Evolutionary conservation across 2,888 invertebrate genomes (phyloP).

Genomic region (Dyspetes luteomarginatus): DNA sequence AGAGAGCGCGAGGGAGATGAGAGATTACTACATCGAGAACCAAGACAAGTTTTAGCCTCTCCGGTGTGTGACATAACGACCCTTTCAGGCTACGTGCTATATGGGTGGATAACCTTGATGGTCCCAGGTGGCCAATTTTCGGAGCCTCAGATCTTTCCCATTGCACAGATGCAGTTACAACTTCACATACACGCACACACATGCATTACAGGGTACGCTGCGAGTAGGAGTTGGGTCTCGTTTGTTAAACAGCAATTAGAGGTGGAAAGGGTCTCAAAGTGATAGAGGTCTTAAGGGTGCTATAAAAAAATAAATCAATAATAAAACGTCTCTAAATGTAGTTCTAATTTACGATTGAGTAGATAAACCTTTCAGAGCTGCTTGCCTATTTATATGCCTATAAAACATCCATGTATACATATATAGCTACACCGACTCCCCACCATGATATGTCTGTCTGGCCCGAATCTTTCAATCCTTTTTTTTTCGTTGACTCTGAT

Average conservation of each 20-base stretch:
- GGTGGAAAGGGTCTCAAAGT: neutral
- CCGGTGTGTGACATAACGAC: constrained; percentile 17
- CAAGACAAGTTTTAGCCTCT: constrained; percentile 15
- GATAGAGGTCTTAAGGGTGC: neutral
- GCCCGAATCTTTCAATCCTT: constrained; percentile 16
- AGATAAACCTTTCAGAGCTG: constrained; percentile 26
- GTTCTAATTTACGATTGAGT: constrained; percentile 34
- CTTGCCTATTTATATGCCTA: neutral
- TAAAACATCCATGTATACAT: neutral
- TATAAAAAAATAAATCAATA: neutral
- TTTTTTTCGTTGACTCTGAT: neutral
- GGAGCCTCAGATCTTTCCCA: constrained; percentile 5
- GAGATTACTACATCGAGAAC: neutral
- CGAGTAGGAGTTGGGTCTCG: constrained; percentile 19
- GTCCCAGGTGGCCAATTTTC: constrained; percentile 61
- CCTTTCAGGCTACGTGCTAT: neutral
- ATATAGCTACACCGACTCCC: neutral
- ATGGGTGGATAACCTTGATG: constrained; percentile 31
- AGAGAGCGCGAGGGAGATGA: neutral
- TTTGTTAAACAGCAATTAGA: constrained; percentile 40
- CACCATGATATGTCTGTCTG: neutral
- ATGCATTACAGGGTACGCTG: neutral
- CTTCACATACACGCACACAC: neutral
- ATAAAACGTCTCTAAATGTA: constrained; percentile 5
- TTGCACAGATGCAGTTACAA: constrained; percentile 48